A percentile compares a stretch with the other conserved stretches of the same genome.
Evolutionary conservation across 1,140 invertebrate genomes (phyloP).

Genomic region (Scaptomyza graminum): DNA sequence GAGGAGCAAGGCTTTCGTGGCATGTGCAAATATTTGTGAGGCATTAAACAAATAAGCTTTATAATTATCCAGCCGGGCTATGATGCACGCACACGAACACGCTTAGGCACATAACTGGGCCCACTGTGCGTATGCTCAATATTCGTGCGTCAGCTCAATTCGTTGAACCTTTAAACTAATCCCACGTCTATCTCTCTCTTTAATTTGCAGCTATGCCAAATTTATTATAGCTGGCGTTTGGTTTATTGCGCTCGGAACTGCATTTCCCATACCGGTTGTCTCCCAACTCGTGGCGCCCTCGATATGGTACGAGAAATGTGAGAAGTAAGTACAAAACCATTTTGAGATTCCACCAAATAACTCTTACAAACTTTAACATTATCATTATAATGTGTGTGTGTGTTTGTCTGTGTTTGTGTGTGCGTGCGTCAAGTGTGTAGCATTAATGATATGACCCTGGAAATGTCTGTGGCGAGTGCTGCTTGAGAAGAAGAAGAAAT

Average conservation of each 20-base stretch:
- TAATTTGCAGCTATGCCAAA: slow-evolving; percentile 86
- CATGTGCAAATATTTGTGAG: slow-evolving; percentile 69
- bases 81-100: slow-evolving; percentile 54
- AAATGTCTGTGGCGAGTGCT: slow-evolving; percentile 27
- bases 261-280: slow-evolving; percentile 91
- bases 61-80: slow-evolving; percentile 70
- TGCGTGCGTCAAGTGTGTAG: slow-evolving; percentile 28
- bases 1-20: slow-evolving; percentile 44
- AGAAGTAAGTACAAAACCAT: slow-evolving; percentile 85
- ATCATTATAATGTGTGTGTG: background rate
- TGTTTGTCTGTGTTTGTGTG: slow-evolving; percentile 1
- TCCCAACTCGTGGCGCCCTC: slow-evolving; percentile 86
- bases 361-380: background rate
- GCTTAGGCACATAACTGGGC: background rate
- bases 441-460: slow-evolving; percentile 37
- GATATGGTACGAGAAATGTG: slow-evolving; percentile 86
- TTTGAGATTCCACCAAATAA: slow-evolving; percentile 26
- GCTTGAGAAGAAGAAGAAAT: slow-evolving; percentile 20
- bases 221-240: slow-evolving; percentile 90
- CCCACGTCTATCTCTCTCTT: slow-evolving; percentile 5
- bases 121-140: slow-evolving; percentile 10
- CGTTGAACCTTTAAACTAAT: background rate
- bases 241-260: slow-evolving; percentile 91
- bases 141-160: slow-evolving; percentile 12
- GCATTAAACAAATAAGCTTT: slow-evolving; percentile 66